Evolutionary conservation across 2,888 invertebrate genomes (phyloP), one percentile per base, ranked within the genome.

Genomic region (Diloba caeruleocephala): DNA sequence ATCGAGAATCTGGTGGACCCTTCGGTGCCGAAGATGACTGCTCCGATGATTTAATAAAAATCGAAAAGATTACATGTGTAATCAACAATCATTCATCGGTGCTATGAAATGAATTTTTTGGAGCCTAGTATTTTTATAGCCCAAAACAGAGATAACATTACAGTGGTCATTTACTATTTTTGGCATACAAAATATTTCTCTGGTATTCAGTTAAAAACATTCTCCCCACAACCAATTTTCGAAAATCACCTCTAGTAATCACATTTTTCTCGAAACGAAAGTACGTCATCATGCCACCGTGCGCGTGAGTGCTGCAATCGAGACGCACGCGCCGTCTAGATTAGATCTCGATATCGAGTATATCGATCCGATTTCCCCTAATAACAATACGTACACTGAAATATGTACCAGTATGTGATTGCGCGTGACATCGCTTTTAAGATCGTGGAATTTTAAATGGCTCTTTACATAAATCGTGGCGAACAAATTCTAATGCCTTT

Each of bases 311-410:
- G 70, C 44, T 64, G 52, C 23, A 39, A 36, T 51, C 45, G 28
- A 48, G 52, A 37, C 50, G 62, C 71, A 71, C 74, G 79, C 72
- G 71, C 53, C 64, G 39, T 14, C 78, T 71, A 66, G 71, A 81
- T 75, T 71, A 73, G 62, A 65, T 69, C 53, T 56, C 49, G 51
- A 58, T 59, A 71, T 61, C 54, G 52, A 56, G 50, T 45, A 58
- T 54, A 56, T 57, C 60, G 55, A 52, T 44, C 43, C 64, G 68
- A 73, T 76, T 69, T 80, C 76, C 72, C 67, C 76, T 72, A 80
- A 80, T 76, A 76, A 68, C 51, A 66, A 62, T 54, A 61, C 58
- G 23, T 34, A 25, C 42, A 58, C 51, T 45, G 51, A 48, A 49
- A 52, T 62, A 44, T 10, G 28, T 63, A 50, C 32, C 2, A 60